These are phyloP conservation scores for Euplagia quadripunctaria DNA, from an alignment of 2,888 invertebrate species.

Conservation along the genomic window DNA sequence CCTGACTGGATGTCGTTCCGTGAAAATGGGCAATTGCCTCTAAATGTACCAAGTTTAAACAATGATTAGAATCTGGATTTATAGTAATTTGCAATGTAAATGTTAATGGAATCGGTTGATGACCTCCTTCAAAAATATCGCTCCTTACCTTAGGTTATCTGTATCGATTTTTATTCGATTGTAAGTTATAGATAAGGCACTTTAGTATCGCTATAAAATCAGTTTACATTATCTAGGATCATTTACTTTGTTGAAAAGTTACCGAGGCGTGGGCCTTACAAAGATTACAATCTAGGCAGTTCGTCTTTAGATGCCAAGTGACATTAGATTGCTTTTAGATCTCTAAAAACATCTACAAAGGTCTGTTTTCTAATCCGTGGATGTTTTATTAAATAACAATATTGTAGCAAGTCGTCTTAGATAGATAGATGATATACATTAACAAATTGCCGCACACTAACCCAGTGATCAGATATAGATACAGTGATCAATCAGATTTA, in stretches of 20 bases:
- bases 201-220: slow-evolving; percentile 29
- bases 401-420: too few relatives aligned
- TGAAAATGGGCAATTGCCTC: slow-evolving; percentile 76
- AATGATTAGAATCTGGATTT: slow-evolving; percentile 80
- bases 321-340: background rate
- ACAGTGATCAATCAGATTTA: too few relatives aligned
- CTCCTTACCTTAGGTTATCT: slow-evolving; percentile 42
- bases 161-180: slow-evolving; percentile 48
- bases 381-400: too few relatives aligned
- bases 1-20: slow-evolving; percentile 65
- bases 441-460: too few relatives aligned
- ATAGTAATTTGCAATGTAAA: slow-evolving; percentile 77
- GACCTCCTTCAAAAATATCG: slow-evolving; percentile 57
- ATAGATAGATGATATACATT: too few relatives aligned
- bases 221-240: slow-evolving; percentile 26
- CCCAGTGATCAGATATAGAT: too few relatives aligned
- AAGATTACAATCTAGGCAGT: background rate
- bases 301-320: background rate
- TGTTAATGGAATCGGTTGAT: slow-evolving; percentile 72
- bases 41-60: slow-evolving; percentile 75
- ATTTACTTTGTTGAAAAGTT: slow-evolving; percentile 19
- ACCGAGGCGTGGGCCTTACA: background rate
- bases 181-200: slow-evolving; percentile 29
- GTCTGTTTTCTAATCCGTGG: too few relatives aligned
- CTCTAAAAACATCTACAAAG: background rate